Evolutionary conservation across 2,797 vertebrate genomes (phyloP).

Genomic region (Hafferia zeledoni): DNA sequence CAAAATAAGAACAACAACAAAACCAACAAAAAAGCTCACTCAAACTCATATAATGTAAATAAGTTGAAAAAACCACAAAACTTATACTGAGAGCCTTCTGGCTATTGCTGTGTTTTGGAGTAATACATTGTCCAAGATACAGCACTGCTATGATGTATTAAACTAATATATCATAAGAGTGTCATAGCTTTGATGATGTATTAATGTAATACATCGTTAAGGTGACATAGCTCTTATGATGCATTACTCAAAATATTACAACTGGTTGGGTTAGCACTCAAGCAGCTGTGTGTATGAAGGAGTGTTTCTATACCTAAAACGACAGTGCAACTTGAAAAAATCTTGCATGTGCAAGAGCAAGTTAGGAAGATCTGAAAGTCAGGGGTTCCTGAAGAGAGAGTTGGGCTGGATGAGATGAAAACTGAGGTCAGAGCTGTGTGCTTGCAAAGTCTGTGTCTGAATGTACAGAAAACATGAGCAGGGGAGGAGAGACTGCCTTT

Average conservation of each 20-base stretch:
- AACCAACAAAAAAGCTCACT: not conserved
- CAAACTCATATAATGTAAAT: slow-evolving; percentile 1
- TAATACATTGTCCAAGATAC: slow-evolving; percentile 60
- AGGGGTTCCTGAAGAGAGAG: not conserved
- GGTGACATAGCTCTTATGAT: slow-evolving; percentile 72
- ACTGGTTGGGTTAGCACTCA: slow-evolving; percentile 50
- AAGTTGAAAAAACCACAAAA: slow-evolving; percentile 58
- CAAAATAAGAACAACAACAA: too few species aligned
- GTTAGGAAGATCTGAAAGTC: not conserved
- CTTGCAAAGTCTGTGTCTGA: not conserved
- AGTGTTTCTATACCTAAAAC: not conserved
- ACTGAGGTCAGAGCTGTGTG: not conserved
- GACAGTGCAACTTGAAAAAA: not conserved
- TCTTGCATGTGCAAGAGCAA: not conserved
- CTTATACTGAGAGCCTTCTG: slow-evolving; percentile 68
- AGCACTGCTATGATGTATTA: slow-evolving; percentile 68
- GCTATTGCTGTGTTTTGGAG: slow-evolving; percentile 68
- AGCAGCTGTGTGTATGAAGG: slow-evolving; percentile 34
- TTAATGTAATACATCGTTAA: slow-evolving; percentile 72
- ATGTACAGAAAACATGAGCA: not conserved
- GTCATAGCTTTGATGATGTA: slow-evolving; percentile 74
- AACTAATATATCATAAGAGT: slow-evolving; percentile 68
- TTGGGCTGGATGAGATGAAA: not conserved
- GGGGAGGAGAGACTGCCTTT: not conserved
- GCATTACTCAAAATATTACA: slow-evolving; percentile 63